These are phyloP conservation scores for Lepidurus couesii DNA, from an alignment of 1,140 invertebrate genomes.

Conservation along the genomic window DNA sequence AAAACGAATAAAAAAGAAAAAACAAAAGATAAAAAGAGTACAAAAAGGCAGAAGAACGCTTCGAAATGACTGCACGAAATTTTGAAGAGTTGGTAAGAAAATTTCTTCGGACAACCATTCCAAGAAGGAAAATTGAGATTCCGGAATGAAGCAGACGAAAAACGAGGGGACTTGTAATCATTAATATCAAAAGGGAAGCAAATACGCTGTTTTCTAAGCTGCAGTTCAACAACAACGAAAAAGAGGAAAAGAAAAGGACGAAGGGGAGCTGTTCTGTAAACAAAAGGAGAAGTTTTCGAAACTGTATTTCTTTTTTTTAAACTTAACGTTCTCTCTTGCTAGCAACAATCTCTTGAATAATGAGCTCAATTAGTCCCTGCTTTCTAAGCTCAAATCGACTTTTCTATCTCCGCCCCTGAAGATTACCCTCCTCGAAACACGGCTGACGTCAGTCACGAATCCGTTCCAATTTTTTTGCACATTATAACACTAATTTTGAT, in stretches of 20 bases:
- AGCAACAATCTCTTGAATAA: not conserved
- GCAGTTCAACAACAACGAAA: not conserved
- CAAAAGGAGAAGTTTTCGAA: not conserved
- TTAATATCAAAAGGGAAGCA: conserved; percentile 1
- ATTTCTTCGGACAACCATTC: not conserved
- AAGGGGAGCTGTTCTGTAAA: not conserved
- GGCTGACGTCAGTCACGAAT: not conserved
- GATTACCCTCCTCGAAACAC: not conserved
- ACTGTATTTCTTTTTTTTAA: not conserved
- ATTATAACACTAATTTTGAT: not conserved
- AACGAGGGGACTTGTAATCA: not conserved
- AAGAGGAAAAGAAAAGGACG: not conserved
- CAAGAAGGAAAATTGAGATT: not conserved
- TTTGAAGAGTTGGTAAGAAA: no score
- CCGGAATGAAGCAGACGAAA: not conserved
- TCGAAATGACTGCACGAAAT: no score
- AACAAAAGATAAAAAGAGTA: not conserved
- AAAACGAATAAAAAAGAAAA: not conserved
- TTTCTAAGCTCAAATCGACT: not conserved
- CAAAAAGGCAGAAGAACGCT: no score
- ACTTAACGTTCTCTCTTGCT: not conserved
- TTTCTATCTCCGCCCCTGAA: not conserved
- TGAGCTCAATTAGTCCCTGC: not conserved
- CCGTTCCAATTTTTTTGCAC: not conserved
- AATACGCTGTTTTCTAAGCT: not conserved